A percentile compares a stretch with the other conserved stretches of the same genome.
phyloP scores from a whole-genome alignment of 2,113 vertebrate species.

The Urocynchramus pylzowi region DNA sequence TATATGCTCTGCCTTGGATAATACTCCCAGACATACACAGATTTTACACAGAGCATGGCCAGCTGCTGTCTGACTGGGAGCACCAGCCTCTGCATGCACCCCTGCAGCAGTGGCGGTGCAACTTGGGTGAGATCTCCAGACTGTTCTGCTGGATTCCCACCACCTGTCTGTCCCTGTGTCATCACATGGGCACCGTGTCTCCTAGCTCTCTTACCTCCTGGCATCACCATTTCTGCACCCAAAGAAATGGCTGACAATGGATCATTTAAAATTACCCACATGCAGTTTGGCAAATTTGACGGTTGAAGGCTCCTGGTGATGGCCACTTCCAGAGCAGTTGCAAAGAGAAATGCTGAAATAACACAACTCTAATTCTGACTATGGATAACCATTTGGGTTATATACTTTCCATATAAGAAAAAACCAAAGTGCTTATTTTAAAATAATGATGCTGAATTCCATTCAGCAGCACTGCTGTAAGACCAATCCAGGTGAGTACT shows the following conservation, averaged over 20 bases:
- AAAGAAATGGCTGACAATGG: background rate
- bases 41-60: background rate
- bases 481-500: background rate
- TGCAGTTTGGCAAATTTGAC: background rate
- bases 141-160: background rate
- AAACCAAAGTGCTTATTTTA: background rate
- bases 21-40: background rate
- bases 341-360: background rate
- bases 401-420: background rate
- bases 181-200: background rate
- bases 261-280: background rate
- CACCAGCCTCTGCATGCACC: rapidly evolving
- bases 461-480: background rate
- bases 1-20: background rate
- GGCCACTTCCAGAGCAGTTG: background rate
- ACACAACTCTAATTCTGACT: background rate
- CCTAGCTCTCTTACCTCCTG: background rate
- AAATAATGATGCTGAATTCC: background rate
- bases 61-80: background rate
- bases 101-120: rapidly evolving
- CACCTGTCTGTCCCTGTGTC: rapidly evolving
- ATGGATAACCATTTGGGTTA: background rate
- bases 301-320: background rate
- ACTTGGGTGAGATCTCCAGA: background rate
- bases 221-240: background rate